Evolutionary conservation across 2,113 vertebrate genomes (phyloP).

Genomic region (Notarius quadriscutis): DNA sequence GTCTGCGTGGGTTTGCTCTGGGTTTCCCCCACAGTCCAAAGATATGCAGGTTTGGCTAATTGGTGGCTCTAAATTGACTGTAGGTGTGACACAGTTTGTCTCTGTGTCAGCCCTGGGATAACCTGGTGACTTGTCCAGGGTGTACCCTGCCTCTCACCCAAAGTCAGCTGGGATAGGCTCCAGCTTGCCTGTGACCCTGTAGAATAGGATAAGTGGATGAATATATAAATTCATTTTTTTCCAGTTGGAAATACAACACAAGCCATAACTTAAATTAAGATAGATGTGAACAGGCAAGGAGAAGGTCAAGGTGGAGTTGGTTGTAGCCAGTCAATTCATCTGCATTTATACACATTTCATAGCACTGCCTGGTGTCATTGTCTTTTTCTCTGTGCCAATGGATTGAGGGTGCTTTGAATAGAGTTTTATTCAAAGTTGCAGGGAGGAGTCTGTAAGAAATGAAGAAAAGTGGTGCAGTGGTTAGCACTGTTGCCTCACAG

Average conservation of each 20-base stretch:
- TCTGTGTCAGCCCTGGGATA: too few species aligned
- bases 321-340: not conserved
- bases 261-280: not conserved
- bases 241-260: not conserved
- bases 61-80: too few species aligned
- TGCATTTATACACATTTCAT: not conserved
- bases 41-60: too few species aligned
- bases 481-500: too few species aligned
- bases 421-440: not conserved
- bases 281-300: not conserved
- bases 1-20: too few species aligned
- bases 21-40: too few species aligned
- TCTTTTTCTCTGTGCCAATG: not conserved
- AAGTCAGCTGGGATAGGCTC: too few species aligned
- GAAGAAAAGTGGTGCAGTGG: not conserved
- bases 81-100: too few species aligned
- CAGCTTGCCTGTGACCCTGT: too few species aligned
- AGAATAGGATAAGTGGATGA: too few species aligned
- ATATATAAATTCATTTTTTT: not conserved
- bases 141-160: too few species aligned
- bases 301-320: not conserved
- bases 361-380: not conserved
- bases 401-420: not conserved
- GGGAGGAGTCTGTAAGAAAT: not conserved
- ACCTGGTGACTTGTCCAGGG: too few species aligned